A percentile compares a stretch with the other conserved stretches of the same genome.
These are phyloP conservation scores for Globodera ellingtonae DNA, from an alignment of 1,140 invertebrate genomes.

Conservation along the genomic window DNA sequence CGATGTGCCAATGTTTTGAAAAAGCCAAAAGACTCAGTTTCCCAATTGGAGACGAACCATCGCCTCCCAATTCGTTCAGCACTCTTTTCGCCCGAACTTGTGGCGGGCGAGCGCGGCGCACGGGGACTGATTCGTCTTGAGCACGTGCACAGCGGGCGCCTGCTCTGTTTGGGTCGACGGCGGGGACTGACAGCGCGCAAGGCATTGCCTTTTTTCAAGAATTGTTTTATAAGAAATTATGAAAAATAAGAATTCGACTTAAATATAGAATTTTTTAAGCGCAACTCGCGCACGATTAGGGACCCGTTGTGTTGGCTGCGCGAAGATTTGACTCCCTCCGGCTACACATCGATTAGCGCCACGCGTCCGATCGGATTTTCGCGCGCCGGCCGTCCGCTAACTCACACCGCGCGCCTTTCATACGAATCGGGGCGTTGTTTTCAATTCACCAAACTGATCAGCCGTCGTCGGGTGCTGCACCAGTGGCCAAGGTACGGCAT, in stretches of 20 bases:
- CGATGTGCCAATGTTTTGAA: too few species aligned
- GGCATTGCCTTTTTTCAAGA: neutral
- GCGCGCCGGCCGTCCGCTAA: neutral
- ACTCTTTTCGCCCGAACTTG: neutral
- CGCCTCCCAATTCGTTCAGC: neutral
- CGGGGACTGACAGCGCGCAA: neutral
- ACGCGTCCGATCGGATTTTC: neutral
- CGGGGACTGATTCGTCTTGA: neutral
- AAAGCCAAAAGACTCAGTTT: neutral
- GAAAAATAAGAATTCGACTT: neutral
- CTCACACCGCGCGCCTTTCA: neutral
- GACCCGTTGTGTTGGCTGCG: constrained; percentile 1
- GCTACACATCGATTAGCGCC: neutral
- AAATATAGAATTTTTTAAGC: neutral
- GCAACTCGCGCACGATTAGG: neutral
- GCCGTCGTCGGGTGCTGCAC: neutral
- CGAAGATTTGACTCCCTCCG: neutral
- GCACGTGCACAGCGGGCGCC: neutral
- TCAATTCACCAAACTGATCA: neutral
- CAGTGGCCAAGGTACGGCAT: neutral
- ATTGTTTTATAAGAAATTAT: neutral
- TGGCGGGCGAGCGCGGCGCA: neutral
- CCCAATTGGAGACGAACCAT: neutral
- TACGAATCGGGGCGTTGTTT: neutral
- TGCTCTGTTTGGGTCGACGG: neutral